Base-by-base conservation (phyloP, 2,888 invertebrate genomes). In the Blomia tropicalis region DNA sequence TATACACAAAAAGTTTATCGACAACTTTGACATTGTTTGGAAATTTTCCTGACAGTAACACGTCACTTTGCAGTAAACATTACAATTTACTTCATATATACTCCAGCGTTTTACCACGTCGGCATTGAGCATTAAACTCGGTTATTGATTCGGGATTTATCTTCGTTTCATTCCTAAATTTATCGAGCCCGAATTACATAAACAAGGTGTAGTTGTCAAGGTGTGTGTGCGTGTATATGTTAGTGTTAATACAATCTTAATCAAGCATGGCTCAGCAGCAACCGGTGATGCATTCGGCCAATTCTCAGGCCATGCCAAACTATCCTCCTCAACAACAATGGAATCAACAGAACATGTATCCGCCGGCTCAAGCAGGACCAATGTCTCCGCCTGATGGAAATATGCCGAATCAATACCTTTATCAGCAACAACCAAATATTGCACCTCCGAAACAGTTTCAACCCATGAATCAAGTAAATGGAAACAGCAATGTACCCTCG, bases 261-360 rank as follows among this genome's bases (percentile, higher is more conserved):
- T 36, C 7, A 7, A 36, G 17, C 7, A 36, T 36, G 36, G 36
- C 7, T 11, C 36, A 36, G 36, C 17, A 36, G 36, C 17, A 7
- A 17, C 36, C 36, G 36, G 36, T 36, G 7, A 36, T 36, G 36
- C 36, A 36, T 36, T 17, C 36, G 36, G 17, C 36, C 7, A 36
- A 36, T 17, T 11, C 7, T 36, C 36, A 36, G 36, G 36, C 36
- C 36, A 17, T 36, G 17, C 36, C 36, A 36, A 36, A 36, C 36
- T 36, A 36, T 36, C 36, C 36, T 11, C 36, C 36, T 7, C 51
- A 47, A n/a, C 51, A 47, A 47, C 51, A 47, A 47, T 27, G 23
- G 51, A 25, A 47, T 27, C 51, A 47, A 47, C 51, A 47, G 51
- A 47, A 47, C 51, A 47, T 47, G 51, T 27, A 11, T 22, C 51